Evolutionary conservation across 2,888 invertebrate species (phyloP), one percentile per base, ranked within the genome.

Genomic region (Mesorhabditis spiculigera): DNA sequence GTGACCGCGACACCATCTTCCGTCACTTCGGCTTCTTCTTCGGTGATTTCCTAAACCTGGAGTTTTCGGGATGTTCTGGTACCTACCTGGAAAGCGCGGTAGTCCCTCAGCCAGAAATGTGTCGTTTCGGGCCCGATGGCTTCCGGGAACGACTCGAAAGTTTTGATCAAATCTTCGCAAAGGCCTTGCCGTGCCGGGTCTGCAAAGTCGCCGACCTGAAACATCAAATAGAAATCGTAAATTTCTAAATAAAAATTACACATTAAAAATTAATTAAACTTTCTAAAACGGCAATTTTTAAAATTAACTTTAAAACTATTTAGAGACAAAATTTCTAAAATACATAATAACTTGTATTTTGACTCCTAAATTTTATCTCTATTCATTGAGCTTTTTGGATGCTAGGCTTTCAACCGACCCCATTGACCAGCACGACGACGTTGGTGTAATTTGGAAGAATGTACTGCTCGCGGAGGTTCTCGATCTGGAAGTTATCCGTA

Each of bases 401-500:
- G 28, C 28, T 28, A 28, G 28, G 28, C 28, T 28, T 28, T 28
- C 28, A 8, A 66, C 72, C 73, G 45, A 79, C 82, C 61, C 81
- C 78, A 66, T 81, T 75, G n/a, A 83, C 77, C 66, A 83, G 81
- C 41, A 83, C 75, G 63, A 76, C 77, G 63, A 82, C 77, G 4
- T 81, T 77, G 5, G 81, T 82, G 71, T 83, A 83, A 71, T 80
- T 80, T 42, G 81, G 83, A 65, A 78, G 74, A 45, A 83, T 78
- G 69, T 78, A 83, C 4, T 73, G 69, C 50, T 83, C 83, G 16
- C 82, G 73, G 58, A 83, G 72, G 65, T 74, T 73, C 64, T 83
- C 82, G 69, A 83, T 75, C 80, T 80, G 62, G 67, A 76, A 69
- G 43, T 28, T 28, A 28, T 28, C 28, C 28, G 28, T 28, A 28